Percentiles rank a stretch among this genome's conserved stretches.
phyloP scores from a whole-genome alignment of 2,888 invertebrate species.

The Carterocephalus palaemon region DNA sequence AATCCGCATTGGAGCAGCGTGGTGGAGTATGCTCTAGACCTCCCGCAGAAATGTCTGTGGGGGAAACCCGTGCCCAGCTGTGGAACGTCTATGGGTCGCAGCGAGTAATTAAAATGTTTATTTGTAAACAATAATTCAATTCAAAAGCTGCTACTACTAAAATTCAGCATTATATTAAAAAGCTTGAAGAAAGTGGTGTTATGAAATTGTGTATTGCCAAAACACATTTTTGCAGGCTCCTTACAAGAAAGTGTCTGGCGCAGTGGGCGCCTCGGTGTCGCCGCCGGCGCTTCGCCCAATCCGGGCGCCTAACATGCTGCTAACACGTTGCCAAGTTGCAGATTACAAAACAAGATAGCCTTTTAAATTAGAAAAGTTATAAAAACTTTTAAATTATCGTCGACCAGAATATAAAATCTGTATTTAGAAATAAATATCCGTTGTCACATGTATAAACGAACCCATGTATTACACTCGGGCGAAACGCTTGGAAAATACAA shows the following conservation, averaged over 20 bases:
- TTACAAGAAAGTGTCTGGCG: constrained; percentile 54
- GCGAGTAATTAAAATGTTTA: background rate
- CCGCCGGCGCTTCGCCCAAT: constrained; percentile 47
- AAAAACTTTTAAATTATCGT: no score
- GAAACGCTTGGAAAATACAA: no score
- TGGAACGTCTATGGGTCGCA: no score
- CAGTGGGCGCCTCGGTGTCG: constrained; percentile 53
- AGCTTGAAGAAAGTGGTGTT: constrained; percentile 6
- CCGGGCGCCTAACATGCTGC: constrained; percentile 40
- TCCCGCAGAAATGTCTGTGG: no score
- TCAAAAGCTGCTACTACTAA: background rate
- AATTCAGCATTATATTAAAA: background rate
- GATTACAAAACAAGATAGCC: constrained; percentile 6
- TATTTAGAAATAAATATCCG: no score
- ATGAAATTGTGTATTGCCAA: constrained; percentile 48
- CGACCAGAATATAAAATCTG: no score
- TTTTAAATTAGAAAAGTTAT: no score
- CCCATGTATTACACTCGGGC: no score
- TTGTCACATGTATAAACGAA: no score
- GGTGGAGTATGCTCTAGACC: no score
- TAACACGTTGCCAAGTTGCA: constrained; percentile 19
- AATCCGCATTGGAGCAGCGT: no score
- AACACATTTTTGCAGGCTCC: constrained; percentile 61
- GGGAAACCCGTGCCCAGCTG: no score
- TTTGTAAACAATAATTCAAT: background rate